Evolutionary conservation across 2,113 vertebrate genomes (phyloP).

Genomic region (Thalassoma bifasciatum): DNA sequence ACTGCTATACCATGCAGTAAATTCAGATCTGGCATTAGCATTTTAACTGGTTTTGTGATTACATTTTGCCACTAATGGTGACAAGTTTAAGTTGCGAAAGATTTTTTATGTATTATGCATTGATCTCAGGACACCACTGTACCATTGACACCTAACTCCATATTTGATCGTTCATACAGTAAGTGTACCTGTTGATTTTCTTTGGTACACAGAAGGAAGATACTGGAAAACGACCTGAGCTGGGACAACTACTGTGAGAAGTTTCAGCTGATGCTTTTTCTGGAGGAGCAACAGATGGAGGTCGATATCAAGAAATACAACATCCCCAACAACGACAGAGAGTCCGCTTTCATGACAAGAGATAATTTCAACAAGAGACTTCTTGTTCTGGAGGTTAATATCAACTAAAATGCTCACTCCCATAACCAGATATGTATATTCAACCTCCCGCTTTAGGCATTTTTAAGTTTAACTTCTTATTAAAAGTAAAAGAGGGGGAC

Average conservation of each 20-base stretch:
- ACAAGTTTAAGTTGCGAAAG: no score
- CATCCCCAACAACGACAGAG: slow-evolving; percentile 74
- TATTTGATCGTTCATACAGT: no score
- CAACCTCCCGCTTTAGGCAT: not conserved
- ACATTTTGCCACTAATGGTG: no score
- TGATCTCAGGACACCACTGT: no score
- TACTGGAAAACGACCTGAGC: slow-evolving; percentile 79
- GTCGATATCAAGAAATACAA: slow-evolving; percentile 91
- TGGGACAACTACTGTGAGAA: slow-evolving; percentile 84
- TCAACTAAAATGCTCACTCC: not conserved
- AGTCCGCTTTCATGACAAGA: slow-evolving; percentile 77
- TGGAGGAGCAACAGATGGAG: slow-evolving; percentile 94
- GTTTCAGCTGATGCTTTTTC: slow-evolving; percentile 87
- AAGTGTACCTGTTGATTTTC: no score
- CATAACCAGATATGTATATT: not conserved
- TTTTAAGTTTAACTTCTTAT: not conserved
- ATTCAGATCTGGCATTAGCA: no score
- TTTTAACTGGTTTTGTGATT: no score
- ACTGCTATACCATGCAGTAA: no score
- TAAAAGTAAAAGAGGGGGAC: not conserved
- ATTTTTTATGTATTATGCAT: no score
- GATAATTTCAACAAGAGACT: slow-evolving; percentile 69
- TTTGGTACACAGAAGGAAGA: slow-evolving; percentile 50
- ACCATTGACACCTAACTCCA: no score
- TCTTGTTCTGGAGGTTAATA: slow-evolving; percentile 85